Base-by-base conservation (phyloP, 2,113 vertebrate genomes). In the Enhydra lutris region DNA sequence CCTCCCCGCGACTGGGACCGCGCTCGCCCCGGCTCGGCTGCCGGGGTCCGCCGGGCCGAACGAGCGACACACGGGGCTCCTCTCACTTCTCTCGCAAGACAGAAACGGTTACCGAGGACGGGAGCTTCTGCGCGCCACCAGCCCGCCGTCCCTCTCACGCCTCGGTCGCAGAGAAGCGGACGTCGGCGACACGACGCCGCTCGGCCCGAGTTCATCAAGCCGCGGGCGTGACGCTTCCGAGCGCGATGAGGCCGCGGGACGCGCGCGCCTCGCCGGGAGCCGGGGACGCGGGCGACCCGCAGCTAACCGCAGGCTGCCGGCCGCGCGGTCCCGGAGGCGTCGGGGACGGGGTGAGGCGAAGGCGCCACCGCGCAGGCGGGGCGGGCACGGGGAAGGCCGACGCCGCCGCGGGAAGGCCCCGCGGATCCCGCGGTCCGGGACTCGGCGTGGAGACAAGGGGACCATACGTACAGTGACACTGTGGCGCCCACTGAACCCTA, bases 391-490 rank as follows among this genome's bases (percentile, higher is more conserved):
- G 31, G 21, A 4, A 52, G n/a, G 7, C 13, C 50, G 6, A 2
- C 4, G 13, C n/a, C 42, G 20, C 14, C 21, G n/a, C 42, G 12
- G 31, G 21, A 4, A 52, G n/a, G 7, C 13, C 50, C 3, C 10
- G 52, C 23, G 4, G 17, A 21, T 3, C 12, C 13, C 14, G 0
- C 6, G 17, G 14, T 0, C 11, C 1, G 31, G 9, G 34, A 15
- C 39, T 69, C 39, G 1, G 47, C 8, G 18, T 0, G 15, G 47
- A 42, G 31, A 31, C 74, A 71, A 45, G 57, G 5, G 4, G 52
- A 10, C 47, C n/a, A 52, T 0, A 4, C n/a, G 23, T 7, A 14
- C 4, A 9, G 23, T 9, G 45, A 9, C 13, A 1, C 42, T 29
- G 6, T 15, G 34, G 20, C 20, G 2, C 24, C 20, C 31, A 24